Evolutionary conservation across 2,113 vertebrate species (phyloP).

Genomic region (Saguinus imperator): DNA sequence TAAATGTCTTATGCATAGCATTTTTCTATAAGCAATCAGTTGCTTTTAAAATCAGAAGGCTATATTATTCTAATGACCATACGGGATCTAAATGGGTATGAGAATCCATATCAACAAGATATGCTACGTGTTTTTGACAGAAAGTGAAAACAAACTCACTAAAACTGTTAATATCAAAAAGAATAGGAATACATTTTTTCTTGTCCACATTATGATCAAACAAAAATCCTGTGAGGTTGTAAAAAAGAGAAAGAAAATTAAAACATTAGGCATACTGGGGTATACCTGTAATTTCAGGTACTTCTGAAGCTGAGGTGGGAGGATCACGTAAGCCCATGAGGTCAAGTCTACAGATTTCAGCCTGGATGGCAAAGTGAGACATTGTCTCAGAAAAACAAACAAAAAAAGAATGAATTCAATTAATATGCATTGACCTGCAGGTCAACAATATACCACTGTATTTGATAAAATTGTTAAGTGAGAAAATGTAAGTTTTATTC

Average conservation of each 20-base stretch:
- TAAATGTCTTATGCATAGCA: slow-evolving; percentile 67
- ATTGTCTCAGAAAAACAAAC: too few relatives aligned
- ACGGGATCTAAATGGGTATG: slow-evolving; percentile 58
- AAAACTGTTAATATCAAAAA: slow-evolving; percentile 9
- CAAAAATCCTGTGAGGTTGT: slow-evolving; percentile 67
- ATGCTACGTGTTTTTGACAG: slow-evolving; percentile 45
- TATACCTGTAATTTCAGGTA: too few relatives aligned
- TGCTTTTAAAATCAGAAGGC: slow-evolving; percentile 68
- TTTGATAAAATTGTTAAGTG: not conserved
- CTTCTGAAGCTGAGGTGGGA: too few relatives aligned
- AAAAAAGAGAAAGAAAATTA: too few relatives aligned
- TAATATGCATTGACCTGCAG: not conserved
- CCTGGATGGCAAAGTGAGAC: too few relatives aligned
- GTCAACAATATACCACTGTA: not conserved
- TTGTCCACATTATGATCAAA: slow-evolving; percentile 47
- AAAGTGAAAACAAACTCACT: slow-evolving; percentile 57
- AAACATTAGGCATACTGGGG: too few relatives aligned
- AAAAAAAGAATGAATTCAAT: not conserved
- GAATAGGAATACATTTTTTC: slow-evolving; percentile 56
- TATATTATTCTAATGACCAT: slow-evolving; percentile 51
- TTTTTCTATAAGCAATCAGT: slow-evolving; percentile 66
- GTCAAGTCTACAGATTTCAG: too few relatives aligned
- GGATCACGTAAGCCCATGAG: too few relatives aligned
- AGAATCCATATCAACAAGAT: slow-evolving; percentile 47
- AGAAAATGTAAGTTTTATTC: not conserved